Evolutionary conservation across 2,113 vertebrate species (phyloP).

Genomic region (Cromileptes altivelis): DNA sequence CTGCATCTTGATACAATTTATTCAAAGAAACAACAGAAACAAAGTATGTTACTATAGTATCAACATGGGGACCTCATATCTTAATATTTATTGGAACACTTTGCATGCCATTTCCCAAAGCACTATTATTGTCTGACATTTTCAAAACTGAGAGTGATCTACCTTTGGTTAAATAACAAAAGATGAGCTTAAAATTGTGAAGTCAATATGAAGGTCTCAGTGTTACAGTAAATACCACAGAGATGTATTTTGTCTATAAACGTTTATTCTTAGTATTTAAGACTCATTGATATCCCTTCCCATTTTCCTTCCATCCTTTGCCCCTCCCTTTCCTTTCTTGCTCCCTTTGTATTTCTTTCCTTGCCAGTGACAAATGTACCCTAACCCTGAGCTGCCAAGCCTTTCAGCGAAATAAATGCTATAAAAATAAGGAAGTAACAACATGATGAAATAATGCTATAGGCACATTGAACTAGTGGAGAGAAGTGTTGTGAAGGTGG

Average conservation of each 20-base stretch:
- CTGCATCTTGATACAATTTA: no score
- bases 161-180: no score
- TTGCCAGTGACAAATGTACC: constrained; percentile 9
- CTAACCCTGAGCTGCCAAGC: neutral
- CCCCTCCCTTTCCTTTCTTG: neutral
- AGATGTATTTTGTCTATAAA: neutral
- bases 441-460: constrained; percentile 15
- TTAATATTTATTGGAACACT: no score
- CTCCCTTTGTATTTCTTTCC: neutral
- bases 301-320: neutral
- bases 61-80: no score
- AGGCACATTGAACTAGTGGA: neutral
- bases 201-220: no score
- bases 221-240: neutral
- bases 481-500: neutral
- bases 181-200: no score
- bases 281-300: neutral
- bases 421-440: constrained; percentile 14
- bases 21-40: no score
- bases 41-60: no score
- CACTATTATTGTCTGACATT: no score
- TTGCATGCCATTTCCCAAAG: no score
- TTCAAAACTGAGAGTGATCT: no score
- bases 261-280: neutral
- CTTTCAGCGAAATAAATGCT: constrained; percentile 19